These are phyloP conservation scores for Rana temporaria DNA, from an alignment of 2,113 vertebrate species.

Conservation along the genomic window DNA sequence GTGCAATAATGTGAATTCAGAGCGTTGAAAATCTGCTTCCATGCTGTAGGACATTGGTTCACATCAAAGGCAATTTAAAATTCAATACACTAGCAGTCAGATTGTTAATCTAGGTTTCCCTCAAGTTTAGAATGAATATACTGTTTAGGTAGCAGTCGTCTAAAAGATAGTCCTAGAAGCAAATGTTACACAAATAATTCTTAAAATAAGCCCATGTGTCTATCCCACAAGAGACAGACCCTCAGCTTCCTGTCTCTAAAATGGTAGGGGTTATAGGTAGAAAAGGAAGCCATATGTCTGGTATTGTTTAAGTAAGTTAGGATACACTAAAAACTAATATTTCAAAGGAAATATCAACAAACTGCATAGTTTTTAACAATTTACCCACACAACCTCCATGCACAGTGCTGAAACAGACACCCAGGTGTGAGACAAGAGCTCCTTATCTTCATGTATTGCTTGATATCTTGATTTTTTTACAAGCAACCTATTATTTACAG, in stretches of 20 bases:
- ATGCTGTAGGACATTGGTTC: slow-evolving; percentile 64
- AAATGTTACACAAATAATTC: slow-evolving; percentile 75
- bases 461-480: background rate
- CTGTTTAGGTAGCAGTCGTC: slow-evolving; percentile 61
- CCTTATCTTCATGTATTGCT: background rate
- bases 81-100: slow-evolving; percentile 59
- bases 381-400: background rate
- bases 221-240: slow-evolving; percentile 59
- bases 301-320: background rate
- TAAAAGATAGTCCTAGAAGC: slow-evolving; percentile 67
- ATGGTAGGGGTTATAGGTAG: slow-evolving; percentile 1
- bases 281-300: slow-evolving; percentile 2
- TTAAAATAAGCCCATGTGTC: slow-evolving; percentile 72
- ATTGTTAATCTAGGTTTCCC: slow-evolving; percentile 59
- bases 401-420: background rate
- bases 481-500: too few species aligned
- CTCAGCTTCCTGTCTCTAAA: slow-evolving; percentile 1
- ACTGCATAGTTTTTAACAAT: slow-evolving; percentile 22
- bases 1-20: background rate
- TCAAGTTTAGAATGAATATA: slow-evolving; percentile 61
- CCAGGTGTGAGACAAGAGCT: background rate
- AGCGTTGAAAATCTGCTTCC: background rate
- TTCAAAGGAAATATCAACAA: background rate
- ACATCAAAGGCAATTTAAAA: slow-evolving; percentile 65
- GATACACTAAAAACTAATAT: background rate